Evolutionary conservation across 2,888 invertebrate species (phyloP).

Genomic region (Orchestes rusci): DNA sequence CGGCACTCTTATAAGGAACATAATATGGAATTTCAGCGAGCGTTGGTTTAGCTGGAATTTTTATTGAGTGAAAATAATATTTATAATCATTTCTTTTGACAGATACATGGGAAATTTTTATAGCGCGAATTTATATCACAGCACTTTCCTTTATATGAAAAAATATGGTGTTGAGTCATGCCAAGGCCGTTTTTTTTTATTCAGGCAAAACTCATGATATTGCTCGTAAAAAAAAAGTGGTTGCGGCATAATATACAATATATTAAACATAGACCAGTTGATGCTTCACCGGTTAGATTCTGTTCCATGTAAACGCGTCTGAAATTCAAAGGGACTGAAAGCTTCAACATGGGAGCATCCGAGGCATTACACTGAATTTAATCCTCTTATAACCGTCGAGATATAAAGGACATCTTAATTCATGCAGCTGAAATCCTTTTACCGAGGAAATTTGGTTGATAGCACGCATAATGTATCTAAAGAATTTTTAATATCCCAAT

Average conservation of each 20-base stretch:
- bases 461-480: too few relatives aligned
- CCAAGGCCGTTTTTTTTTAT: neutral
- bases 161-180: too few relatives aligned
- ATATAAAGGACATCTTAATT: constrained; percentile 22
- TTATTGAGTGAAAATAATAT: constrained; percentile 11
- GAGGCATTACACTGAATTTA: constrained; percentile 26
- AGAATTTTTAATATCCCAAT: too few relatives aligned
- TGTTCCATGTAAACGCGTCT: neutral
- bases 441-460: constrained; percentile 20
- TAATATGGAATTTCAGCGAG: neutral
- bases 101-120: neutral
- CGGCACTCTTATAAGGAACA: constrained; percentile 15
- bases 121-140: neutral
- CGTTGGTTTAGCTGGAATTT: constrained; percentile 7
- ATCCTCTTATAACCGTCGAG: constrained; percentile 20
- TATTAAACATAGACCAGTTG: too few relatives aligned
- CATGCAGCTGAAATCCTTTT: constrained; percentile 19
- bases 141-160: neutral
- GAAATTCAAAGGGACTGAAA: neutral
- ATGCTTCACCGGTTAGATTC: too few relatives aligned
- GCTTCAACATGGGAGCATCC: constrained; percentile 19
- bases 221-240: neutral
- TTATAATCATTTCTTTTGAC: constrained; percentile 6
- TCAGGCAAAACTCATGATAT: constrained; percentile 2
- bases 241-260: too few relatives aligned